A percentile compares a stretch with the other conserved stretches of the same genome.
Conservation (phyloP, 2,888 invertebrate species). For the Ophion costatus region DNA sequence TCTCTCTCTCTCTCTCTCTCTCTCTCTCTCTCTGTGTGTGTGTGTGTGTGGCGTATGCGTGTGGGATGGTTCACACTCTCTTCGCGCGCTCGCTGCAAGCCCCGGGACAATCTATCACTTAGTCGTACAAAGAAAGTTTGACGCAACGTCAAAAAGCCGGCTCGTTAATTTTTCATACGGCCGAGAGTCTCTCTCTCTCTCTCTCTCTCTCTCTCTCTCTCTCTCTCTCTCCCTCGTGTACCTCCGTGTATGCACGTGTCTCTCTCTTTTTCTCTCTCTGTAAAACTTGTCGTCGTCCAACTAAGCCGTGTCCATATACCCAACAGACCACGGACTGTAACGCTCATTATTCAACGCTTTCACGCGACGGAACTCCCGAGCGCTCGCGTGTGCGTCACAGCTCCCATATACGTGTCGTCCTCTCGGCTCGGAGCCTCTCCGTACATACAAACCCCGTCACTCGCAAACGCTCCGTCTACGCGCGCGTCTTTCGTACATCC, state of each 20-base stretch:
- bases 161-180: constrained; percentile 80
- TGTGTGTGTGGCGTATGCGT: constrained; percentile 1
- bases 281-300: constrained; percentile 61
- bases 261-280: constrained; percentile 16
- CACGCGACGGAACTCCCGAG: constrained; percentile 54
- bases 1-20: constrained; percentile 15
- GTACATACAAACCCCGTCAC: constrained; percentile 41
- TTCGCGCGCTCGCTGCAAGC: constrained; percentile 51
- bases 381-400: constrained; percentile 26
- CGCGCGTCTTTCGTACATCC: neutral
- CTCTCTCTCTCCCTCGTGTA: neutral
- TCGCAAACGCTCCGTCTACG: neutral
- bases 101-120: constrained; percentile 77
- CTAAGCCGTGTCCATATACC: constrained; percentile 51
- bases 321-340: constrained; percentile 48
- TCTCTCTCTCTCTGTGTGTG: neutral
- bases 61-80: constrained; percentile 10
- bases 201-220: constrained; percentile 32
- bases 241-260: constrained; percentile 19
- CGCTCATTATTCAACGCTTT: constrained; percentile 67
- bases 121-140: constrained; percentile 78
- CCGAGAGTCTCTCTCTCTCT: constrained; percentile 49
- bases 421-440: constrained; percentile 51
- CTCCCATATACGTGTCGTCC: constrained; percentile 37
- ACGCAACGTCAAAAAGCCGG: constrained; percentile 78